Evolutionary conservation across 2,888 invertebrate species (phyloP), one percentile per base, ranked within the genome.

Genomic region (Agrotis puta): DNA sequence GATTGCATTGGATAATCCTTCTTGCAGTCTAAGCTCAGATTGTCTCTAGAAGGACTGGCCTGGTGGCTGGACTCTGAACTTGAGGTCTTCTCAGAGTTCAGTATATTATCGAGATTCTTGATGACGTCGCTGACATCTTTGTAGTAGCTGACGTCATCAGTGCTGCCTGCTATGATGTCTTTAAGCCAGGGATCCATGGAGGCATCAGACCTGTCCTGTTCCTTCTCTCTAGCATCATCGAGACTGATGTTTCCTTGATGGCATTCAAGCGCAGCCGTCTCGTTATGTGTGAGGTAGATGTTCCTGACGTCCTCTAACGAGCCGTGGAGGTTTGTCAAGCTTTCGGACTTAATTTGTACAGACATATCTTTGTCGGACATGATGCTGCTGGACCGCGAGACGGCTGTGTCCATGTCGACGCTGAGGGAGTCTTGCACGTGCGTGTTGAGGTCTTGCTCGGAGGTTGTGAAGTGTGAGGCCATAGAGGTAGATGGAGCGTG

Each of bases 241-340:
- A 93, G 83, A 65, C 83, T 80, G 2, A 93, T 88, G 68, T 95
- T 95, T 0, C 94, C 95, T 73, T 95, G 94, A 67, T 94, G 94
- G 72, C 95, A 95, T 70, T 95, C 95, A 9, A 93, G 88, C 0
- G 90, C 87, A 0, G 95, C 90, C 13, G 90, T 92, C 83, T 96
- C 96, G 71, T 94, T 93, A 83, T 95, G 95, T 13, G 94, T 94
- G 74, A 95, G 93, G 84, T 95, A 95, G 70, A 95, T 95, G 72
- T 95, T 95, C 39, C 94, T 89, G 1, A 97, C 94, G 85, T 97
- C 97, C 73, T 97, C 97, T 6, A 98, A 91, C 1, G 97, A 98
- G 0, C 98, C 98, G 83, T 97, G 97, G 1, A 98, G 93, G 87
- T 98, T 98, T 51, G 96, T 97, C 51, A 97, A 91, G 83, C 97